Percentiles rank a stretch among this genome's conserved stretches.
Evolutionary conservation across 2,113 vertebrate genomes (phyloP).

Genomic region (Cricetomys ansorgei): DNA sequence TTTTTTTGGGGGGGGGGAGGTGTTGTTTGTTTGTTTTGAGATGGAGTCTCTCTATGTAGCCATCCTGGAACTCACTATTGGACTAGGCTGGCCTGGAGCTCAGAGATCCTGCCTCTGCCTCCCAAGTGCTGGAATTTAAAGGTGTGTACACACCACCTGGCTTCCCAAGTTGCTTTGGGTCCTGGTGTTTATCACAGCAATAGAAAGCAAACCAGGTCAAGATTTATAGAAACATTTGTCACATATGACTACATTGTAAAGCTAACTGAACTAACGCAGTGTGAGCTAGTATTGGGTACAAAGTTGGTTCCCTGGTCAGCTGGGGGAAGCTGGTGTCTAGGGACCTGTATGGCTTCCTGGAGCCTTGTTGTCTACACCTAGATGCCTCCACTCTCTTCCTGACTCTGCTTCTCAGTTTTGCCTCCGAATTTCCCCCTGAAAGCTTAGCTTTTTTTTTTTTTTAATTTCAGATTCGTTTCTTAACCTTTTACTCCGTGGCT

Average conservation of each 20-base stretch:
- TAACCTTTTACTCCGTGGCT: conserved; percentile 52
- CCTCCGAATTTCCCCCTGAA: conserved; percentile 42
- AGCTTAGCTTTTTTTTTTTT: conserved; percentile 9
- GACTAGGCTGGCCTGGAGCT: too few species aligned
- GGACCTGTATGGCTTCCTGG: background rate
- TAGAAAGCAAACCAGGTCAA: background rate
- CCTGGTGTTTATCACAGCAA: background rate
- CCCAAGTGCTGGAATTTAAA: too few species aligned
- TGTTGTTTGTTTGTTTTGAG: too few species aligned
- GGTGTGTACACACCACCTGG: too few species aligned
- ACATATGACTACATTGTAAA: background rate
- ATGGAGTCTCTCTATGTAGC: too few species aligned
- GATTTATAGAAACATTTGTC: conserved; percentile 10
- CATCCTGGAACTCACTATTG: too few species aligned
- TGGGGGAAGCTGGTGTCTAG: background rate
- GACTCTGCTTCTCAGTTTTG: conserved; percentile 35
- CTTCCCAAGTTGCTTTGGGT: background rate
- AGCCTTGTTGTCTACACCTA: background rate
- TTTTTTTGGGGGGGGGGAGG: too few species aligned
- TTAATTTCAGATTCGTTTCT: conserved; percentile 63
- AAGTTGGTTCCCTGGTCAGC: background rate
- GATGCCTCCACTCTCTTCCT: background rate
- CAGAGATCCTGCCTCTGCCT: too few species aligned
- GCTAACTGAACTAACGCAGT: background rate
- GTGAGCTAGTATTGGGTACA: background rate